Conservation (phyloP, 1,140 invertebrate species). For the Hyposmocoma kahamanoa region DNA sequence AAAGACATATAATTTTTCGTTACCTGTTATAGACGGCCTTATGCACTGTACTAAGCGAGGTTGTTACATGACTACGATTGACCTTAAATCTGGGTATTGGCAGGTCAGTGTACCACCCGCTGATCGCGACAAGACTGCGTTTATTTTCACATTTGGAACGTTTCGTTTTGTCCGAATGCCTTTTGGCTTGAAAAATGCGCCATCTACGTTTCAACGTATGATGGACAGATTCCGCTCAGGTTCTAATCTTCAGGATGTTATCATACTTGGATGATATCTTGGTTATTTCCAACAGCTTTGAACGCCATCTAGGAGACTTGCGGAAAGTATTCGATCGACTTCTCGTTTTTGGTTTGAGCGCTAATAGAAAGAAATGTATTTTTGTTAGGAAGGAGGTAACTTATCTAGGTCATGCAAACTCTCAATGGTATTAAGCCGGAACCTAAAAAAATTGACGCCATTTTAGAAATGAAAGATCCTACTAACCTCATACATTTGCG, state of each 20-base stretch:
- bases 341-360: constrained; percentile 11
- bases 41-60: constrained; percentile 46
- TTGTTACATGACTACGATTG: constrained; percentile 51
- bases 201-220: constrained; percentile 46
- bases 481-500: constrained; percentile 16
- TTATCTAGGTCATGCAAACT: constrained; percentile 47
- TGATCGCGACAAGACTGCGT: constrained; percentile 57
- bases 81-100: constrained; percentile 58
- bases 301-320: background rate
- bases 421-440: constrained; percentile 30
- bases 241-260: background rate
- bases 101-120: constrained; percentile 33
- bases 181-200: constrained; percentile 36
- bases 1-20: constrained; percentile 47
- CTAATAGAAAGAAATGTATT: constrained; percentile 35
- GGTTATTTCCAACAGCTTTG: background rate
- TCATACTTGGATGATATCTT: background rate
- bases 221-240: constrained; percentile 22
- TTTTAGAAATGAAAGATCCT: constrained; percentile 31
- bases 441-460: constrained; percentile 33
- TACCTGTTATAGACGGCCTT: constrained; percentile 66
- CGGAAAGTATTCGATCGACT: constrained; percentile 7
- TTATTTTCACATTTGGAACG: constrained; percentile 32
- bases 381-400: constrained; percentile 25
- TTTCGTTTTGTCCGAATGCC: constrained; percentile 38